Evolutionary conservation across 2,888 invertebrate species (phyloP).

Genomic region (Diaphora mendica): DNA sequence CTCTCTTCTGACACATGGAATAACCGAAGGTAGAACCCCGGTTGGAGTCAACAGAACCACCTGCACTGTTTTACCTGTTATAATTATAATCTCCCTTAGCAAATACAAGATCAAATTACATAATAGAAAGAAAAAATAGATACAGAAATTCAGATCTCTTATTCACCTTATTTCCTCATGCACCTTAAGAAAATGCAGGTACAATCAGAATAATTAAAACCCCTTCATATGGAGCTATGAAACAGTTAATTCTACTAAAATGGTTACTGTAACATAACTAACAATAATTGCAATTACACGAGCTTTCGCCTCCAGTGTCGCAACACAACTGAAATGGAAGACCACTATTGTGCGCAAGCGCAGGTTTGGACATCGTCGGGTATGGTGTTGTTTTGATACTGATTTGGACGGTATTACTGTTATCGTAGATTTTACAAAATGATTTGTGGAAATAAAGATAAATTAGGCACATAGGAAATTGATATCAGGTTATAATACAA

Average conservation of each 20-base stretch:
- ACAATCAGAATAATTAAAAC: neutral
- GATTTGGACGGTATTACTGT: neutral
- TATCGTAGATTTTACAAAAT: neutral
- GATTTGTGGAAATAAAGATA: neutral
- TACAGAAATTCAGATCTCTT: neutral
- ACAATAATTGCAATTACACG: conserved; percentile 47
- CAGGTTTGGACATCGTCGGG: conserved; percentile 5
- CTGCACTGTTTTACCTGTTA: neutral
- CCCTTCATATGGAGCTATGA: neutral
- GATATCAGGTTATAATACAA: no score
- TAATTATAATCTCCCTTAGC: neutral
- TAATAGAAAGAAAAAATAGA: no score
- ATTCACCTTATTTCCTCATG: neutral
- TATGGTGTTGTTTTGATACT: neutral
- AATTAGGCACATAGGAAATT: no score
- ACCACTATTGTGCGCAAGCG: conserved; percentile 19
- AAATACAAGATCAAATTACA: neutral
- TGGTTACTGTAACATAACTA: neutral
- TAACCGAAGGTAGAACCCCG: no score
- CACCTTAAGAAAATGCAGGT: neutral
- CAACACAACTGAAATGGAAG: conserved; percentile 41
- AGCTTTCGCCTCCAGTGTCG: conserved; percentile 42
- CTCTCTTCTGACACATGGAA: no score
- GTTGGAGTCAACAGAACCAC: neutral
- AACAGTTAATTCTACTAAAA: neutral